Evolutionary conservation across 2,888 invertebrate species (phyloP), one percentile per base, ranked within the genome.

Genomic region (Germaria angustata): DNA sequence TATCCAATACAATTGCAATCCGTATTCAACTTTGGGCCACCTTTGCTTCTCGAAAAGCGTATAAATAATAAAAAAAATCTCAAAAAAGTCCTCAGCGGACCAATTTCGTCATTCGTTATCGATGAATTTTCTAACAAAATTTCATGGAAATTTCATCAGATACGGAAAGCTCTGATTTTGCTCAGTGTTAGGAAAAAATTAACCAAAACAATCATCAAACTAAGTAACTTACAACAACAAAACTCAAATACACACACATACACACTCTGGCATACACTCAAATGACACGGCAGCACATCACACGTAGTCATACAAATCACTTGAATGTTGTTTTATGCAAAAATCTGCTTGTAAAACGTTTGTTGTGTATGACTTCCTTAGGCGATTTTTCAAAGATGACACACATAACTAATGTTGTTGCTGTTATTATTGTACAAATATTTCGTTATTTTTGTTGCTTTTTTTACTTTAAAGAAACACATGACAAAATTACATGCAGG

Each of bases 321-420:
- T 72, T 81, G 68, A 68, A 71, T 69, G 79, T 73, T 78, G 77
- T 73, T 73, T 81, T 81, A 81, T 81, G 81, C 81, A 81, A 81
- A 81, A 71, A 76, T 79, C 24, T 69, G 65, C 73, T 69, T 71
- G 75, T 75, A 59, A 71, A 75, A 79, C 71, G 71, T 79, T 75
- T 79, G 71, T 63, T 61, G 61, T 69, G 69, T 75, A 79, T 79
- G 79, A 82, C 82, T 82, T 82, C 82, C 82, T 82, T 28, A 79
- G 79, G 82, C 79, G 65, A 82, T 82, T 82, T 82, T 76, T 82
- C 79, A 82, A 76, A 82, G 82, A 82, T 82, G 82, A 82, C 82
- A 82, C 82, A 79, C 79, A 55, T 17, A 49, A 36, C 11, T 28
- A 28, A 32, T 20, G 46, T 46, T 9, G n/a, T 28, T 51, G 63